Base-by-base conservation (phyloP, 2,113 vertebrate genomes). In the Datnioides undecimradiatus region DNA sequence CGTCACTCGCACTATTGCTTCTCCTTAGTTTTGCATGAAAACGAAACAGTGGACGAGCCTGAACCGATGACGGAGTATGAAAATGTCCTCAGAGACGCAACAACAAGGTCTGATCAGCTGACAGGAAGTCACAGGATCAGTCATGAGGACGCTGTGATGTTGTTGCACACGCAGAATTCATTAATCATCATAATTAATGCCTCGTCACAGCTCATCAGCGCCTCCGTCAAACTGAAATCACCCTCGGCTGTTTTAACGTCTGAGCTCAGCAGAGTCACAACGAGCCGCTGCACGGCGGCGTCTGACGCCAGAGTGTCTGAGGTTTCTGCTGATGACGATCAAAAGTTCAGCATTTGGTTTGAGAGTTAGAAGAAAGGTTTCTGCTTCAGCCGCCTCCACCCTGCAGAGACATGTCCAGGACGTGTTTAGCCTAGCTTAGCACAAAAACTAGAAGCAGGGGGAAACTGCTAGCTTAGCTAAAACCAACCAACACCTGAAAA, bases 1-100 rank as follows among this genome's bases (percentile, higher is more conserved):
- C 68, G 38, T 17, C 66, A 52, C 38, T 48, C 79, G 69, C 72
- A 49, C 62, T 87, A 78, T 80, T 90, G 79, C 83, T 87, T 68
- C 71, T 31, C 55, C 43, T 40, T 33, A 36, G 33, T 54, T 27
- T 40, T 71, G 70, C 49, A 31, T 71, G 60, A 62, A 74, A 36
- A 82, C 48, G 40, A 74, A 27, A 73, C 19, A 10, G 5, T 46
- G 29, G 48, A 36, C 17, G 5, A 70, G 45, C 10, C 59, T 46
- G 84, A 80, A 33, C 27, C 11, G 8, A 36, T n/a, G n/a, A 68
- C 41, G 67, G 73, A 46, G 72, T 46, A 38, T 67, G 75, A 57
- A 59, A 17, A n/a, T n/a, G n/a, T n/a, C n/a, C n/a, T n/a, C n/a
- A n/a, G n/a, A 21, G 31, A 29, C 6, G 8, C 4, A 17, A 38